These are phyloP conservation scores for Struthidea cinerea DNA, from an alignment of 2,113 vertebrate species.

Conservation along the genomic window DNA sequence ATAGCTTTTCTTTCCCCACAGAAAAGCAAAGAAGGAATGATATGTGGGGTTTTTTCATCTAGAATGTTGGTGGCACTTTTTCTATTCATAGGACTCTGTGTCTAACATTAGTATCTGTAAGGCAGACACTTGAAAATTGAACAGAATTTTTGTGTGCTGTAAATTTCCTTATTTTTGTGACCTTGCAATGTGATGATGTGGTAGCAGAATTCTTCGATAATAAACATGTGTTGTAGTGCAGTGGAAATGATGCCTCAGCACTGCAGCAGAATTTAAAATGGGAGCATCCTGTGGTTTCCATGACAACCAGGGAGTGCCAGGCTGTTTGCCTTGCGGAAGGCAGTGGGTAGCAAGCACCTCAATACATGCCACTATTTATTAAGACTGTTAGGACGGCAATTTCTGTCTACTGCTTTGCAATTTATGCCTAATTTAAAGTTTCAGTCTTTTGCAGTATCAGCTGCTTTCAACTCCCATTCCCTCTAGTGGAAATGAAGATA, in stretches of 20 bases:
- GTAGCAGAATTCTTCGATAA: not conserved
- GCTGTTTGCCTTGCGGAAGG: not conserved
- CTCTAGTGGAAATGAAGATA: not conserved
- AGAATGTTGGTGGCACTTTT: not conserved
- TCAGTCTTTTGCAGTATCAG: not conserved
- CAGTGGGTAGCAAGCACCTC: not conserved
- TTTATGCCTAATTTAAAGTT: slow-evolving; percentile 24
- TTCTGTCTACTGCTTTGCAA: not conserved
- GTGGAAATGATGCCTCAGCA: not conserved
- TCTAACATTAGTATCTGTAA: not conserved
- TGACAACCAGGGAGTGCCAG: not conserved
- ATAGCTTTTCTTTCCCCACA: not conserved
- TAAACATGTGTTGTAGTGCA: not conserved
- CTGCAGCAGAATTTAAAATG: slow-evolving; percentile 22
- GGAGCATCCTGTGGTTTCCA: not conserved
- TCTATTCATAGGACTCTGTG: not conserved
- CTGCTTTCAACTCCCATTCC: not conserved
- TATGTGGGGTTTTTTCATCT: rapidly evolving
- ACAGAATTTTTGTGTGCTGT: not conserved
- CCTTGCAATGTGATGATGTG: not conserved
- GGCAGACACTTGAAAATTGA: not conserved
- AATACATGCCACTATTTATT: not conserved
- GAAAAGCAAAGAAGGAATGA: not conserved
- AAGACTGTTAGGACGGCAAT: not conserved
- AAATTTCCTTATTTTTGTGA: not conserved